Percentiles rank a stretch among this genome's conserved stretches.
Evolutionary conservation across 2,888 invertebrate species (phyloP).

Genomic region (Apodemia mormo): DNA sequence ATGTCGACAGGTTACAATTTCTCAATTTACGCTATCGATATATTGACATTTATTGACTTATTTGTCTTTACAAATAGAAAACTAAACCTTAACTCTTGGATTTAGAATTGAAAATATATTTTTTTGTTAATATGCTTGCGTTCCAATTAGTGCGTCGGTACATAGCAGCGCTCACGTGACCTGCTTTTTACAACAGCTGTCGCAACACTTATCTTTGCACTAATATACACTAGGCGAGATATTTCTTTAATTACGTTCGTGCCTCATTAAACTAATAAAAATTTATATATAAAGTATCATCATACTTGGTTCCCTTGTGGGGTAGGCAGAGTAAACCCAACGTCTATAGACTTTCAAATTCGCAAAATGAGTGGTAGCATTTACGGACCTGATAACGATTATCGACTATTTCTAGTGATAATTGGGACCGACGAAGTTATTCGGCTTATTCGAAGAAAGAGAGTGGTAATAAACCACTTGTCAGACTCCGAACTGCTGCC

Average conservation of each 20-base stretch:
- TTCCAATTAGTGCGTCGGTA: slow-evolving; percentile 35
- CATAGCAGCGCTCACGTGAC: slow-evolving; percentile 18
- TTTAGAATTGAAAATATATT: slow-evolving; percentile 25
- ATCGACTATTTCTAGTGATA: no score
- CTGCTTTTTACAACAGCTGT: slow-evolving; percentile 34
- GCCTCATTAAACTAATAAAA: not conserved
- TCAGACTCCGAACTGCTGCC: no score
- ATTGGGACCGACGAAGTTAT: no score
- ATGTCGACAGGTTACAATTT: slow-evolving; percentile 37
- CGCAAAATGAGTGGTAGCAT: no score
- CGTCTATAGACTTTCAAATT: no score
- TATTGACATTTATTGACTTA: slow-evolving; percentile 22
- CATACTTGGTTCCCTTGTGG: no score
- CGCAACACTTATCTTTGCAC: slow-evolving; percentile 28
- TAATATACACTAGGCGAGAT: slow-evolving; percentile 15
- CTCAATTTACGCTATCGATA: slow-evolving; percentile 40
- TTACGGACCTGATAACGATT: no score
- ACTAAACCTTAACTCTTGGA: slow-evolving; percentile 24
- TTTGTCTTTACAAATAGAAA: slow-evolving; percentile 16
- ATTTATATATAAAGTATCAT: not conserved
- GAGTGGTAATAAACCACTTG: no score
- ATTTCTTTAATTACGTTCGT: slow-evolving; percentile 20
- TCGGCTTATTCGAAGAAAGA: no score
- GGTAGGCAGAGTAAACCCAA: no score
- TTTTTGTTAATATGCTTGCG: slow-evolving; percentile 24